Evolutionary conservation across 2,888 invertebrate species (phyloP).

Genomic region (Nasonovia ribisnigri): DNA sequence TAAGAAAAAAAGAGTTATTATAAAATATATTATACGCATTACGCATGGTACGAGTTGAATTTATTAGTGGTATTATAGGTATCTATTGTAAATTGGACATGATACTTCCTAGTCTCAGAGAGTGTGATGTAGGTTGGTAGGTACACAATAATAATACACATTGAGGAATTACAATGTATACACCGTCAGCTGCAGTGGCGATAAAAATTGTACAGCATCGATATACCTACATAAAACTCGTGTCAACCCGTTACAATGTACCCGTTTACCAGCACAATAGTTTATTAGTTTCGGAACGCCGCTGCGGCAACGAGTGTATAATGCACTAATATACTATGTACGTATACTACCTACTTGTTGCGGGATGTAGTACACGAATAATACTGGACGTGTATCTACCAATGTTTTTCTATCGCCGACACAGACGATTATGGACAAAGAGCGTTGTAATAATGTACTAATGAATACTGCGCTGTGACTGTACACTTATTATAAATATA

Average conservation of each 20-base stretch:
- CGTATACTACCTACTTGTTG: slow-evolving; percentile 2
- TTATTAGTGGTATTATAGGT: not conserved
- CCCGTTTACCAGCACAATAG: not conserved
- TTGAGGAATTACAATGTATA: not conserved
- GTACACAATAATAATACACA: not conserved
- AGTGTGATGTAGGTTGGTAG: not conserved
- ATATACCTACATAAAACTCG: not conserved
- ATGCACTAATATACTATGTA: not conserved
- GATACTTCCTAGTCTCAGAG: too few relatives aligned
- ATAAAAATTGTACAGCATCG: not conserved
- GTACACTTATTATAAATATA: too few relatives aligned
- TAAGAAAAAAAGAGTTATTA: not conserved
- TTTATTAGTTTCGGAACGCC: not conserved
- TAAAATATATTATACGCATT: not conserved
- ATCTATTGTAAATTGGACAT: not conserved
- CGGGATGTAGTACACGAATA: not conserved
- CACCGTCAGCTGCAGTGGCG: not conserved
- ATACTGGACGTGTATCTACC: not conserved
- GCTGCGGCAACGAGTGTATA: not conserved
- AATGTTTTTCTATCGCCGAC: not conserved
- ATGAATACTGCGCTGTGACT: not conserved
- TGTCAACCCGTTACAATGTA: slow-evolving; percentile 13
- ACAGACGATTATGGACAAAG: not conserved
- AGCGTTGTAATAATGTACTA: not conserved
- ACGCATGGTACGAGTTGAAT: not conserved